phyloP scores from a whole-genome alignment of 1,140 invertebrate genomes.

The Ceratitis capitata region DNA sequence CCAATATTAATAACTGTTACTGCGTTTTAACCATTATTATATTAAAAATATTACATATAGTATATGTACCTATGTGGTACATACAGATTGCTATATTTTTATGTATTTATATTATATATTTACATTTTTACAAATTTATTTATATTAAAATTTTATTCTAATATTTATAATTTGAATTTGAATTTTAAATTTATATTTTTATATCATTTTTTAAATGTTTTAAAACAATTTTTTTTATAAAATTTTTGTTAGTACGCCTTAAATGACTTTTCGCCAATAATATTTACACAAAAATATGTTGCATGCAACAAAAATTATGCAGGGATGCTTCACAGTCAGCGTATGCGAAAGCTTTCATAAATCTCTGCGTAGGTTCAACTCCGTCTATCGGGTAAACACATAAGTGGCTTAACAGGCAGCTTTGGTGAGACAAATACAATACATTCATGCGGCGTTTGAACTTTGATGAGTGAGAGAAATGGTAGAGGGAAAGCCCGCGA shows the following conservation, averaged over 20 bases:
- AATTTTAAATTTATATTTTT: neutral
- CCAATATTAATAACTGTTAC: neutral
- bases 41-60: neutral
- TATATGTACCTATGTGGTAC: too few species aligned
- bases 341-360: too few species aligned
- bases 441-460: neutral
- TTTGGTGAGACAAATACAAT: neutral
- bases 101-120: neutral
- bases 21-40: too few species aligned
- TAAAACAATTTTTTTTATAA: neutral
- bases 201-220: neutral
- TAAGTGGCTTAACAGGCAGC: neutral
- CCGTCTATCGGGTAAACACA: neutral
- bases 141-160: neutral
- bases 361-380: neutral
- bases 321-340: neutral
- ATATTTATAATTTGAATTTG: neutral
- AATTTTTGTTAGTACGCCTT: neutral
- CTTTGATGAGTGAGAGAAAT: neutral
- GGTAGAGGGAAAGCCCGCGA: neutral
- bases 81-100: neutral
- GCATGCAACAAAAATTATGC: neutral
- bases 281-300: neutral
- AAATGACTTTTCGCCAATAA: neutral
- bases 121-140: neutral